A percentile compares a stretch with the other conserved stretches of the same genome.
phyloP scores from a whole-genome alignment of 2,888 invertebrate species.

The Ormyrus labotus region DNA sequence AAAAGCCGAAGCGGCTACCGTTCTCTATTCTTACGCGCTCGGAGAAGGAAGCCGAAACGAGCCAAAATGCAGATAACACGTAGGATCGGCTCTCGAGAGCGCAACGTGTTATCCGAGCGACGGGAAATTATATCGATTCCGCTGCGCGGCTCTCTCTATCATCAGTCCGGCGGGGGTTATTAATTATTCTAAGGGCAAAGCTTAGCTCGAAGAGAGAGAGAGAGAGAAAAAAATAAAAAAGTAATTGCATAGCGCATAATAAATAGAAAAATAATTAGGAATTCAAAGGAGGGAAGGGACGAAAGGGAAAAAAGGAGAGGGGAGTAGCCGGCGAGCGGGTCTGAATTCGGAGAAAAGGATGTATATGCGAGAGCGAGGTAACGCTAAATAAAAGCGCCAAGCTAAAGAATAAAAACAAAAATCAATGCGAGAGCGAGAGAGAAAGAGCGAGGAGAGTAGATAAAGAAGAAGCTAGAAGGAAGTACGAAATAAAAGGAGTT shows the following conservation, averaged over 20 bases:
- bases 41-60: background rate
- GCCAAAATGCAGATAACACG: slow-evolving; percentile 34
- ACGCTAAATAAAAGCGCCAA: slow-evolving; percentile 48
- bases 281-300: slow-evolving; percentile 26
- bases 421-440: slow-evolving; percentile 12
- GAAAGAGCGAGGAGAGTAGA: background rate
- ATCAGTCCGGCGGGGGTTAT: slow-evolving; percentile 37
- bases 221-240: slow-evolving; percentile 25
- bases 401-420: slow-evolving; percentile 51
- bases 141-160: slow-evolving; percentile 24
- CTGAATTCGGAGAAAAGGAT: slow-evolving; percentile 55
- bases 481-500: slow-evolving; percentile 51
- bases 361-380: slow-evolving; percentile 39
- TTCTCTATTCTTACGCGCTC: slow-evolving; percentile 3
- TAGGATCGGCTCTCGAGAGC: background rate
- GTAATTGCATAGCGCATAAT: slow-evolving; percentile 55
- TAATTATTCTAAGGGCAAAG: slow-evolving; percentile 36
- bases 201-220: background rate
- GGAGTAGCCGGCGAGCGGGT: slow-evolving; percentile 18
- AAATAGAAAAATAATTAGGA: slow-evolving; percentile 57
- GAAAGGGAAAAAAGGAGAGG: slow-evolving; percentile 1
- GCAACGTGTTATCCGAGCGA: slow-evolving; percentile 26
- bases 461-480: slow-evolving; percentile 47
- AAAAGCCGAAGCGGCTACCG: slow-evolving; percentile 6
- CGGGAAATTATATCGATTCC: slow-evolving; percentile 49